Percentiles rank a stretch among this genome's conserved stretches.
Evolutionary conservation across 2,113 vertebrate genomes (phyloP).

Genomic region (Emberiza fucata): DNA sequence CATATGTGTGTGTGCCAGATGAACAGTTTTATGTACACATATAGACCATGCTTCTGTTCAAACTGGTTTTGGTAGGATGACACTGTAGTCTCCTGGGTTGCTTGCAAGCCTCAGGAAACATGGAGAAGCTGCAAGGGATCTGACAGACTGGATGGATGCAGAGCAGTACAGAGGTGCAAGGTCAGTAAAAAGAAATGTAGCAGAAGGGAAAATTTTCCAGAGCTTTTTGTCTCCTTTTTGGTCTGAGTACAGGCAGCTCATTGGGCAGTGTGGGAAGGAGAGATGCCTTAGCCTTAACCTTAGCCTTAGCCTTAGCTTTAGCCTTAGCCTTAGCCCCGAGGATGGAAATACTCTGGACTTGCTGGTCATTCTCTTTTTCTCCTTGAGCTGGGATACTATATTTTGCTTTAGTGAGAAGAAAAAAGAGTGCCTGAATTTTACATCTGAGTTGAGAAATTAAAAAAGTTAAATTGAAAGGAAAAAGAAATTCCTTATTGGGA

Average conservation of each 20-base stretch:
- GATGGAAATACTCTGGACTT: not conserved
- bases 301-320: not conserved
- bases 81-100: not conserved
- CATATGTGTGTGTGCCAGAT: not conserved
- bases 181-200: not conserved
- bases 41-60: not conserved
- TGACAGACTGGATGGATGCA: not conserved
- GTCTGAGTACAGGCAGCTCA: not conserved
- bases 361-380: not conserved
- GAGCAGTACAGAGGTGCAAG: not conserved
- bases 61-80: not conserved
- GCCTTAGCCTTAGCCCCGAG: not conserved
- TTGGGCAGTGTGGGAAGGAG: not conserved
- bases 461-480: not conserved
- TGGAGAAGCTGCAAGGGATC: not conserved
- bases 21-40: not conserved
- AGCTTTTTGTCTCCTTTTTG: not conserved
- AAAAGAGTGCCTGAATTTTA: not conserved
- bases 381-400: not conserved
- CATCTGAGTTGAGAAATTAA: not conserved
- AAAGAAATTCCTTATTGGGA: not conserved
- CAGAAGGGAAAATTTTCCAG: not conserved
- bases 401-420: not conserved
- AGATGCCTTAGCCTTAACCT: not conserved
- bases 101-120: not conserved